Evolutionary conservation across 2,113 vertebrate genomes (phyloP), one percentile per base, ranked within the genome.

Genomic region (Anguilla japonica): DNA sequence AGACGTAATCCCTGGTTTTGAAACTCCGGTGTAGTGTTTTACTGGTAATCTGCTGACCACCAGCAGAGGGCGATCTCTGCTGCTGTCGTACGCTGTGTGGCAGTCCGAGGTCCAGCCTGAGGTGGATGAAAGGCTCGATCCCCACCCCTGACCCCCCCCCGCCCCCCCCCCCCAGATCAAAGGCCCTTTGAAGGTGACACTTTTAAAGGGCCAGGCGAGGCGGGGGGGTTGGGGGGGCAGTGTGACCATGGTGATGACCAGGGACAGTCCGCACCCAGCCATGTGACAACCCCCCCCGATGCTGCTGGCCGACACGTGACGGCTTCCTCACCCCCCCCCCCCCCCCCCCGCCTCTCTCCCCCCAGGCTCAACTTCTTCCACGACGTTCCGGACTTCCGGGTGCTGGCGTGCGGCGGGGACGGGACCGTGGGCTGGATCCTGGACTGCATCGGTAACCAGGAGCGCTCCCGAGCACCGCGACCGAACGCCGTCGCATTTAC

Each of bases 391-490:
- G 93, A 97, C 82, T 97, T 95, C 90, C 96, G 96, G 56, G 93
- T 98, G 84, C 94, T 98, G 84, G 97, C 97, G 0, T 98, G 97
- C 56, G 97, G 97, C 0, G 97, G 97, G 1, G 97, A 98, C 7
- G 97, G 97, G 89, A 98, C 97, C 0, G 97, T 98, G 85, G 97
- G 97, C 88, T 98, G 97, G 97, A 98, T 98, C 91, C 95, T 98
- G 26, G 97, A 98, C 91, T 96, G 95, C 83, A 97, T 98, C 83
- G 97, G 97, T 98, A 92, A 84, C 85, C 87, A 82, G 81, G 8
- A 46, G 8, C 43, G 5, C 50, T 14, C 13, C 46, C 3, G 11
- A 46, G 18, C 7, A 46, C 15, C 84, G 43, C 18, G 14, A 22
- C 26, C 40, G 3, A 40, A 7, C 43, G 46, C 71, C 5, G 0